A percentile compares a stretch with the other conserved stretches of the same genome.
phyloP scores from a whole-genome alignment of 1,140 invertebrate genomes.

The Neodiprion virginianus region DNA sequence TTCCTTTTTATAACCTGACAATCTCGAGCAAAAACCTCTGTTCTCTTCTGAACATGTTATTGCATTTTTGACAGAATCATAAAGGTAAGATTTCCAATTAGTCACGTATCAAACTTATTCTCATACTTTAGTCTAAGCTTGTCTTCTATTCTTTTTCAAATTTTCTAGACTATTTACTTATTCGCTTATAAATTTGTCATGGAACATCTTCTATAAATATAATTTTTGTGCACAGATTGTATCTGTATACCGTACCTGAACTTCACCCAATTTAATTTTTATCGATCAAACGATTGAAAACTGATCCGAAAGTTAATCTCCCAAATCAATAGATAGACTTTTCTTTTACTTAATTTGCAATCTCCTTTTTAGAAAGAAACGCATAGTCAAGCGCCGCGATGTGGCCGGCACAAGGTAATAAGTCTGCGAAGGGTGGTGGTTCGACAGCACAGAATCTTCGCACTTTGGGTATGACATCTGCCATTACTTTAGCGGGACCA shows the following conservation, averaged over 20 bases:
- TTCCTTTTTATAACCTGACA: constrained; percentile 43
- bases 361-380: neutral
- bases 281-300: no score
- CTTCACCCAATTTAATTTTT: no score
- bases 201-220: neutral
- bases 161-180: neutral
- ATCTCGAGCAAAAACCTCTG: constrained; percentile 22
- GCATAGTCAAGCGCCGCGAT: constrained; percentile 33
- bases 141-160: neutral
- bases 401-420: constrained; percentile 47
- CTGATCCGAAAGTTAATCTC: neutral
- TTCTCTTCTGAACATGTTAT: constrained; percentile 34
- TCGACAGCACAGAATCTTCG: constrained; percentile 46
- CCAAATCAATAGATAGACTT: neutral
- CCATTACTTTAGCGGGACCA: constrained; percentile 88
- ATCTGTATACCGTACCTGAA: neutral
- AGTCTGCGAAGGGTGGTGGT: constrained; percentile 34
- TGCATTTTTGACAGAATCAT: constrained; percentile 39
- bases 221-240: constrained; percentile 16
- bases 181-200: neutral
- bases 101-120: constrained; percentile 10
- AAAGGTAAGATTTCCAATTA: constrained; percentile 19
- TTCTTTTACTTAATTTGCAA: neutral
- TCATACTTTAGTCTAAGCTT: neutral
- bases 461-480: constrained; percentile 89